Conservation (phyloP, 2,113 vertebrate species). For the Balaeniceps rex region DNA sequence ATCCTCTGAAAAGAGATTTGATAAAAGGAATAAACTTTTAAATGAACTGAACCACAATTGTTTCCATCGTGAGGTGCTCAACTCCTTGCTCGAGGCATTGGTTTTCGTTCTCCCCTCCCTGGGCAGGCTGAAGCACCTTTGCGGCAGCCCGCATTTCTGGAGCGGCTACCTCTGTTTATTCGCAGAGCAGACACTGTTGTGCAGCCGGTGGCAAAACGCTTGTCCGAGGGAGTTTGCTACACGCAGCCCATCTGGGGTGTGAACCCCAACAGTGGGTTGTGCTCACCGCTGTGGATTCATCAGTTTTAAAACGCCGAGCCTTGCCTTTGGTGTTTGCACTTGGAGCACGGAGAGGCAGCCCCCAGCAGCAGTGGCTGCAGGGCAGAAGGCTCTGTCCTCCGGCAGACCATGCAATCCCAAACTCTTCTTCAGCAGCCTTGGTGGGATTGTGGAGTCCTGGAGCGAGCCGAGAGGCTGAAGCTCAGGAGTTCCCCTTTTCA, state of each 20-base stretch:
- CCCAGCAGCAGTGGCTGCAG: background rate
- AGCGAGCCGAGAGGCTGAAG: background rate
- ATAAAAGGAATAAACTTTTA: slow-evolving; percentile 16
- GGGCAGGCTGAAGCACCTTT: too few relatives aligned
- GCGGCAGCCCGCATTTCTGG: fast-evolving
- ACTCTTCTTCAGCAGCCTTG: too few relatives aligned
- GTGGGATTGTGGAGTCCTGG: background rate
- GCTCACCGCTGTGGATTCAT: fast-evolving
- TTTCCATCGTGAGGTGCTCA: fast-evolving
- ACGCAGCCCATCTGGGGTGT: background rate
- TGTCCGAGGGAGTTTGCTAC: background rate
- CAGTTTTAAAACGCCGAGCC: fast-evolving
- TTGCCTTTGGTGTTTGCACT: too few relatives aligned
- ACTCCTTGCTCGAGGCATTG: background rate
- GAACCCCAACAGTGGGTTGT: background rate
- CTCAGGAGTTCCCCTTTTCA: background rate
- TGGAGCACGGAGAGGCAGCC: too few relatives aligned
- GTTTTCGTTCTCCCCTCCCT: background rate
- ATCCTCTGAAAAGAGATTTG: background rate
- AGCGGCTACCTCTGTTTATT: background rate
- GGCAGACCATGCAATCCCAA: background rate
- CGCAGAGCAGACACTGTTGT: fast-evolving
- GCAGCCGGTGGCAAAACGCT: background rate
- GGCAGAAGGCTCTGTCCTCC: background rate
- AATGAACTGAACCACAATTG: background rate